phyloP scores from a whole-genome alignment of 2,888 invertebrate genomes.

The Sarcophaga rosellei region DNA sequence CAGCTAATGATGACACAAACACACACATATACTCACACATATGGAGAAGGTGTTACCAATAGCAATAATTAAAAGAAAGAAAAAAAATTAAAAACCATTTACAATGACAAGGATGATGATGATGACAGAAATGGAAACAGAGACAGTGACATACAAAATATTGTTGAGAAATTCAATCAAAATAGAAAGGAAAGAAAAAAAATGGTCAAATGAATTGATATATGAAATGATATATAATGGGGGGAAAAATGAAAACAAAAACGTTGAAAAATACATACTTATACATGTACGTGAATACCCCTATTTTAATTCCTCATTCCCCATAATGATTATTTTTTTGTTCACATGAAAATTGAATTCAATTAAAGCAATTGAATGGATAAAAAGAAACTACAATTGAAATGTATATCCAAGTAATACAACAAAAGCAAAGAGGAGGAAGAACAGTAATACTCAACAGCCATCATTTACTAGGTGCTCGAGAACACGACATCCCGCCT shows the following conservation, averaged over 20 bases:
- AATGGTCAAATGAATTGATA: neutral
- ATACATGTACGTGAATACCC: neutral
- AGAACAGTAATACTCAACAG: neutral
- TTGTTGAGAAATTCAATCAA: conserved; percentile 29
- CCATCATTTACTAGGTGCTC: neutral
- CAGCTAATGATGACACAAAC: neutral
- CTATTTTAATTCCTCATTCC: neutral
- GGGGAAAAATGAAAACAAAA: too few relatives aligned
- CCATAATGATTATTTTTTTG: conserved; percentile 22
- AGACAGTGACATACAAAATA: conserved; percentile 5
- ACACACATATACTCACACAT: neutral
- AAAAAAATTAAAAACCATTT: neutral
- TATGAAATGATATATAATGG: neutral
- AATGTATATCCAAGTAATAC: neutral
- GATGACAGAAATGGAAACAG: neutral
- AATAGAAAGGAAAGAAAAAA: neutral
- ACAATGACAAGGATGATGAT: conserved; percentile 13
- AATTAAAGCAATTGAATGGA: conserved; percentile 59
- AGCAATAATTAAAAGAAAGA: neutral
- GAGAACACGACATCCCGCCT: neutral
- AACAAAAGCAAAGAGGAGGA: too few relatives aligned
- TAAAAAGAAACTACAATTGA: neutral
- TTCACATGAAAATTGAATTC: conserved; percentile 50
- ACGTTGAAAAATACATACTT: neutral
- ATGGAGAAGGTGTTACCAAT: neutral